Evolutionary conservation across 2,113 vertebrate genomes (phyloP), one percentile per base, ranked within the genome.

Genomic region (Rhombomys opimus): DNA sequence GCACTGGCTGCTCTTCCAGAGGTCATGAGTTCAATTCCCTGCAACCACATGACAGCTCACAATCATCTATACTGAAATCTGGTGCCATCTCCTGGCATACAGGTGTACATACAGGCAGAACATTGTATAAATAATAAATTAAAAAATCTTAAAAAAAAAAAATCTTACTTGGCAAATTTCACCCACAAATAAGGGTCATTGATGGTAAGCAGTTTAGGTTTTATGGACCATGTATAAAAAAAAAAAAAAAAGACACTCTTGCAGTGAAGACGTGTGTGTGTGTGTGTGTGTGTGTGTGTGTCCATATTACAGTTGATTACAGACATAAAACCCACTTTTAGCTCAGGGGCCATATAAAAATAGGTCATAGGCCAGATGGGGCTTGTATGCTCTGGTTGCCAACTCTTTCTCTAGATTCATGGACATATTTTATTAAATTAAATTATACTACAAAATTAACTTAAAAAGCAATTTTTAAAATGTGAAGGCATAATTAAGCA

Each of bases 391-490:
- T 77, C 17, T 46, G 46, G 73, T 32, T 76, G 63, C 65, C 95
- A 59, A 61, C n/a, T 27, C 41, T 89, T 94, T 70, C 76, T 85
- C 77, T 65, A 85, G 76, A 95, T 27, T 50, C 65, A 78, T 46
- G 93, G n/a, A 75, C 17, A 27, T 67, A 89, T 90, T 93, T 95
- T 90, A 88, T 86, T 96, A 96, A 95, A 81, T 95, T 68, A 92
- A 94, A 67, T 95, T 70, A 96, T 50, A 57, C 59, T 75, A 92
- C 57, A 86, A 89, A 91, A 94, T 59, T 77, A 85, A 80, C 86
- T 87, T 90, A 68, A 91, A 96, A 93, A 61, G 87, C 78, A 93
- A 94, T 77, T 86, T 96, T 59, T 94, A 93, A 90, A 94, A 89
- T 73, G 75, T 80, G 81, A 95, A 92, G 85, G 78, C 65, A 93